phyloP scores from a whole-genome alignment of 1,140 invertebrate species.

The Radopholus similis region DNA sequence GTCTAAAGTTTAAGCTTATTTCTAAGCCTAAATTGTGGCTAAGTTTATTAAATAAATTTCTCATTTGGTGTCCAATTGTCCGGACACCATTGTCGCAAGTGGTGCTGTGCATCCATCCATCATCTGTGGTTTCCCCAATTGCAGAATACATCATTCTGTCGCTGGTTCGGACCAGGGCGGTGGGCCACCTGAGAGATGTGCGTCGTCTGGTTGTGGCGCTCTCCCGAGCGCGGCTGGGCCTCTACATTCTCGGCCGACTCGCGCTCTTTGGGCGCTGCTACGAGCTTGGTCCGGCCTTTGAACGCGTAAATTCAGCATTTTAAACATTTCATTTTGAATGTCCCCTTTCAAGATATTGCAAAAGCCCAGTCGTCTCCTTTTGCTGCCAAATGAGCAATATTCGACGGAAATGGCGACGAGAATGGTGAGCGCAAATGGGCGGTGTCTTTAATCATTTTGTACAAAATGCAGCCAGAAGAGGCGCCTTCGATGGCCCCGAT shows the following conservation, averaged over 20 bases:
- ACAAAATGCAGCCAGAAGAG: conserved; percentile 16
- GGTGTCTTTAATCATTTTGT: background rate
- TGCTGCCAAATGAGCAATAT: conserved; percentile 50
- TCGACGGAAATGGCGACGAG: background rate
- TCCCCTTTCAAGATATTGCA: conserved; percentile 25
- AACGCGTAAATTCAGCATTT: conserved; percentile 67
- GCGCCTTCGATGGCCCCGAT: conserved; percentile 17
- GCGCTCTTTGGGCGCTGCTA: conserved; percentile 91
- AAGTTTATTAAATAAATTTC: background rate
- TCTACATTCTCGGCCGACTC: conserved; percentile 90
- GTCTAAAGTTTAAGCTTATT: background rate
- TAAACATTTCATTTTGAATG: background rate
- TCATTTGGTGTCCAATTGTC: too few species aligned
- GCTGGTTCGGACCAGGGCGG: conserved; percentile 86
- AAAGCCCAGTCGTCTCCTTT: conserved; percentile 37
- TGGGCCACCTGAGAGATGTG: conserved; percentile 93
- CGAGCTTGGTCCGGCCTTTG: conserved; percentile 88
- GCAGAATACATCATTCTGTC: conserved; percentile 85
- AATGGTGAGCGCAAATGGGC: conserved; percentile 4
- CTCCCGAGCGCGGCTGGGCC: conserved; percentile 90
- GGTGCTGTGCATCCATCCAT: background rate
- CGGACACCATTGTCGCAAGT: too few species aligned
- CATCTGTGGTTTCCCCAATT: background rate
- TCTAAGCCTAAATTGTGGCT: background rate
- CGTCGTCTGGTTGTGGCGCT: conserved; percentile 92